Base-by-base conservation (phyloP, 1,140 invertebrate genomes). In the Acyrthosiphon pisum region DNA sequence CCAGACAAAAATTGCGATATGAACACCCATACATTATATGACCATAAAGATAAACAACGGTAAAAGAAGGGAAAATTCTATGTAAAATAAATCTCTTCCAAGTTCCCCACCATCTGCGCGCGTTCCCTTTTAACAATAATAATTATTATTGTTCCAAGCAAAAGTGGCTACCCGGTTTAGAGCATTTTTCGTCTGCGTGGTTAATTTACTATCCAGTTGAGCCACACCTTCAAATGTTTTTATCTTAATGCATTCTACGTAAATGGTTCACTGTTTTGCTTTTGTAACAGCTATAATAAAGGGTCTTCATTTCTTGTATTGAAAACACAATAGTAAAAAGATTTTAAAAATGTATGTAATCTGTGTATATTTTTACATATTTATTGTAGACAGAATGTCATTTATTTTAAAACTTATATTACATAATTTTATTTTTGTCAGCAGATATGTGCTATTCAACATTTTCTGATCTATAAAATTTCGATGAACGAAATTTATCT, bases 211-310 rank as follows among this genome's bases (percentile, higher is more conserved):
- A 26, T 83, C n/a, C 46, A 92, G 46, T 44, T 83, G 35, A 60
- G 35, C 68, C 91, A 84, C 91, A 86, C 91, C 91, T 93, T 30
- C 91, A 37, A 93, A 84, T 56, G 91, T 53, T 84, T 91, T 93
- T 93, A 93, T 93, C 48, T 84, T 86, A 86, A 93, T 86, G 81
- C 37, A 50, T 83, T 83, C n/a, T 83, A 50, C 41, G 68, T 35
- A 81, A n/a, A 22, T 37, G 26, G 41, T 92, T 30, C 8, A 41
- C n/a, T 37, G 46, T 46, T 35, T 81, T 56, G 9, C 6, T 92
- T 92, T 83, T 83, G 46, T 92, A 83, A 92, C n/a, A 48, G 50
- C 88, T 89, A 56, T 56, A 56, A 88, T 37, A 37, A 83, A 48
- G n/a, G n/a, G 6, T 37, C 60, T 26, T 81, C 7, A 91, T 44